phyloP scores from a whole-genome alignment of 2,888 invertebrate genomes.

The Resseliella maxima region DNA sequence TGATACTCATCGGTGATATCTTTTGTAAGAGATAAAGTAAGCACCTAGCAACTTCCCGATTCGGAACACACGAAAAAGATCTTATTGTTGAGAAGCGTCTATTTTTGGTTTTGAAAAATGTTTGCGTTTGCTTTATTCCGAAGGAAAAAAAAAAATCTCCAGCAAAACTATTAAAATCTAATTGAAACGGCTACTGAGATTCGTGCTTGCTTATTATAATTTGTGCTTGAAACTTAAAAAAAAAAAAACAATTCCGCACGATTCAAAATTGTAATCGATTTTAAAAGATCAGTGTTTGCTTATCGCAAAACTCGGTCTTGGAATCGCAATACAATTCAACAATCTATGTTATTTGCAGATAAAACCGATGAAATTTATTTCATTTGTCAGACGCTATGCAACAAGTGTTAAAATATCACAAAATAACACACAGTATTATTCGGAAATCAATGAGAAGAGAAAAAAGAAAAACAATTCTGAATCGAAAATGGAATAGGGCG shows the following conservation, averaged over 20 bases:
- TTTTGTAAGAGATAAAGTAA: background rate
- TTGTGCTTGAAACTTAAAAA: background rate
- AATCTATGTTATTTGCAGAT: background rate
- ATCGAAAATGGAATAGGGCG: background rate
- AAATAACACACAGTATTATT: background rate
- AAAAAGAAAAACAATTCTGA: background rate
- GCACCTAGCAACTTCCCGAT: background rate
- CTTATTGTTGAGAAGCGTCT: background rate
- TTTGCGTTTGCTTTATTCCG: background rate
- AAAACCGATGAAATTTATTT: conserved; percentile 15
- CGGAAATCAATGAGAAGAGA: background rate
- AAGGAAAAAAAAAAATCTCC: too few species aligned
- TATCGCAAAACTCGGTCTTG: background rate
- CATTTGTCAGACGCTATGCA: background rate
- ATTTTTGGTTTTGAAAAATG: background rate
- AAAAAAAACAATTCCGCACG: background rate
- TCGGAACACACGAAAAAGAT: background rate
- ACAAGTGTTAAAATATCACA: conserved; percentile 49
- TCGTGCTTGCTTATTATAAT: conserved; percentile 35
- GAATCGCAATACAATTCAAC: background rate
- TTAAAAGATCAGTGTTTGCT: conserved; percentile 3
- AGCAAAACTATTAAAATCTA: background rate
- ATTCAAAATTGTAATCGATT: conserved; percentile 14
- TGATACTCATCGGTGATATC: background rate
- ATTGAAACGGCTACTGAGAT: background rate